Percentiles rank a stretch among this genome's conserved stretches.
phyloP scores from a whole-genome alignment of 2,888 invertebrate genomes.

The Dynastes tityus region DNA sequence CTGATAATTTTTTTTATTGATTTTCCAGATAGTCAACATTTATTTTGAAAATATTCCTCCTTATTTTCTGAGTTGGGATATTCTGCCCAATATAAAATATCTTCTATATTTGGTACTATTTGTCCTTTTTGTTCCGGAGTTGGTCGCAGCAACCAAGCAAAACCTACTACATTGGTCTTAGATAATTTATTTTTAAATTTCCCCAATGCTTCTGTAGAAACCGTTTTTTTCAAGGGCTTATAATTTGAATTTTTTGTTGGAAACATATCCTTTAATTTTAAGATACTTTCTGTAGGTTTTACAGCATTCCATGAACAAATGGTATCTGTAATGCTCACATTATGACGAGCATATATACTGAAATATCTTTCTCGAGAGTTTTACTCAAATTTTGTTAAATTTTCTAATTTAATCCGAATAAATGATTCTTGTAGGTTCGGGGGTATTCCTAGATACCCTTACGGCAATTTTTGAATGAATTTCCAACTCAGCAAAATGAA shows the following conservation, averaged over 20 bases:
- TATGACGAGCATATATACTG: constrained; percentile 39
- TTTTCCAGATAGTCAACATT: not conserved
- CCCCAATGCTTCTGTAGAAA: no score
- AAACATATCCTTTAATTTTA: not conserved
- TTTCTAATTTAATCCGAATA: no score
- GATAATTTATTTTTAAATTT: not conserved
- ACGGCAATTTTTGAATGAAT: no score
- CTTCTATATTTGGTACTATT: not conserved
- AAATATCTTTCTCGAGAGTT: not conserved
- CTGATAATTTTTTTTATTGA: constrained; percentile 15
- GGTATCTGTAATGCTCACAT: constrained; percentile 46
- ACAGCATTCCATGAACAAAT: constrained; percentile 50
- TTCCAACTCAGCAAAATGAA: no score
- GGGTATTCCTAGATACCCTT: no score
- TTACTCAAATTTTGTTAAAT: no score
- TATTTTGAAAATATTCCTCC: not conserved
- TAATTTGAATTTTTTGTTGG: not conserved
- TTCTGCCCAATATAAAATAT: constrained; percentile 8
- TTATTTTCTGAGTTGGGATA: not conserved
- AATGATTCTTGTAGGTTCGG: no score
- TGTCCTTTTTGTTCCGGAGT: not conserved
- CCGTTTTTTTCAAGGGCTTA: no score
- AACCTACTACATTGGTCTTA: not conserved
- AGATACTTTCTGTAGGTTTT: not conserved
- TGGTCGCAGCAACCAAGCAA: not conserved